These are phyloP conservation scores for Bubo blakistoni DNA, from an alignment of 2,113 vertebrate genomes.

Conservation along the genomic window DNA sequence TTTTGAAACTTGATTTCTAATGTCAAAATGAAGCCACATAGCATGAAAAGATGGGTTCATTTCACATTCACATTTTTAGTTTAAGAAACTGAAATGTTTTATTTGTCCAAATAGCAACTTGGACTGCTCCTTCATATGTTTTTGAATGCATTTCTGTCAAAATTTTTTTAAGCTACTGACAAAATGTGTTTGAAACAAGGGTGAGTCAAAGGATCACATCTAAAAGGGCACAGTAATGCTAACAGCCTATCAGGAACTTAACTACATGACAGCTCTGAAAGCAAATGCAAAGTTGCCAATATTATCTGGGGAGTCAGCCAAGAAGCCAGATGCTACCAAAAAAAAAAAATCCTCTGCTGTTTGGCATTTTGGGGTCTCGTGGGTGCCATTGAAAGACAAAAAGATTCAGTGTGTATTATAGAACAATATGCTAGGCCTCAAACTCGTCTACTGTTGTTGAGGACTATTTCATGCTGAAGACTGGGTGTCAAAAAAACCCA, in stretches of 20 bases:
- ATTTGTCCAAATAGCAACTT: neutral
- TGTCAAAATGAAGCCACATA: neutral
- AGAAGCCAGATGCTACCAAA: conserved; percentile 30
- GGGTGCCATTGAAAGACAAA: conserved; percentile 30
- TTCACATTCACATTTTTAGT: neutral
- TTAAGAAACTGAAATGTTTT: neutral
- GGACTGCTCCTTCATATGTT: neutral
- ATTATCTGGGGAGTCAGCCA: conserved; percentile 28
- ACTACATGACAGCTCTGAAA: neutral
- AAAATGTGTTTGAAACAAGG: neutral
- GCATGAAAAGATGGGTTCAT: neutral
- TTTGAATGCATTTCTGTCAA: neutral
- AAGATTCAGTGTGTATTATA: neutral
- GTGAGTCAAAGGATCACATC: neutral
- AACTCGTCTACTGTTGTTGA: neutral
- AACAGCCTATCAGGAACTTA: neutral
- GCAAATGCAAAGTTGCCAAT: conserved; percentile 27
- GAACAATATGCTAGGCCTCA: conserved; percentile 32
- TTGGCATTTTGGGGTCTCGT: conserved; percentile 10
- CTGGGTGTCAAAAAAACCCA: neutral
- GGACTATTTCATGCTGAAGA: neutral
- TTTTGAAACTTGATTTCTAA: neutral
- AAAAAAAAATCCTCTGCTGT: neutral
- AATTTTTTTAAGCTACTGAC: neutral
- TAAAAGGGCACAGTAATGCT: neutral